Base-by-base conservation (phyloP, 2,888 invertebrate species). In the Plebejus anna region DNA sequence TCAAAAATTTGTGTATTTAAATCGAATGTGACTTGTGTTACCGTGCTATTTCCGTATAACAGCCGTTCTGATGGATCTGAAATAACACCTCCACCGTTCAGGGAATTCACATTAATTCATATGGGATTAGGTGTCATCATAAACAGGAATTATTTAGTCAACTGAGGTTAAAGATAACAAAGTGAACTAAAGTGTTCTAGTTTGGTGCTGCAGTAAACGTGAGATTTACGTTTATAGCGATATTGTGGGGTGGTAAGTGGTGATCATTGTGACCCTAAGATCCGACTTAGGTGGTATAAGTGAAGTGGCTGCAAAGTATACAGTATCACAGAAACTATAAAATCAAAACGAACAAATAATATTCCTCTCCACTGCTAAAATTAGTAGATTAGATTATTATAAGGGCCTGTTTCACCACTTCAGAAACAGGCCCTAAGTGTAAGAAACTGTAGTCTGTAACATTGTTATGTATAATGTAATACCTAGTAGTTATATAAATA, bases 1-100 rank as follows among this genome's bases (percentile, higher is more conserved):
- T 92, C 92, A 92, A 94, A 94, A 93, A 87, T 93, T 89, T 91
- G 93, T 93, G 88, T 92, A 91, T 93, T 93, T 92, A 93, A 92
- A 91, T 92, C 88, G 90, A 88, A 90, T 91, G 91, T 90, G 92
- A 92, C 90, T 92, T 89, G 91, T 90, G 91, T 93, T 92, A 88
- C 91, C 85, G 80, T 84, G 87, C 91, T 94, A 94, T 94, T 94
- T 91, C 84, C 80, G 92, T 90, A 89, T 89, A 89, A 90, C 90
- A 87, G 88, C 90, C 88, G 87, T 86, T 85, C 88, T 90, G 91
- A 89, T 87, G 90, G 89, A 89, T 89, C 89, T 90, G 89, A 88
- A 90, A 90, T 90, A 91, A 84, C 91, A 90, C 88, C 89, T 89
- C 88, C 83, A 86, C 86, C 84, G 87, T 87, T 86, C 89, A 86